A percentile compares a stretch with the other conserved stretches of the same genome.
Conservation (phyloP, 2,113 vertebrate genomes). For the Aix galericulata region DNA sequence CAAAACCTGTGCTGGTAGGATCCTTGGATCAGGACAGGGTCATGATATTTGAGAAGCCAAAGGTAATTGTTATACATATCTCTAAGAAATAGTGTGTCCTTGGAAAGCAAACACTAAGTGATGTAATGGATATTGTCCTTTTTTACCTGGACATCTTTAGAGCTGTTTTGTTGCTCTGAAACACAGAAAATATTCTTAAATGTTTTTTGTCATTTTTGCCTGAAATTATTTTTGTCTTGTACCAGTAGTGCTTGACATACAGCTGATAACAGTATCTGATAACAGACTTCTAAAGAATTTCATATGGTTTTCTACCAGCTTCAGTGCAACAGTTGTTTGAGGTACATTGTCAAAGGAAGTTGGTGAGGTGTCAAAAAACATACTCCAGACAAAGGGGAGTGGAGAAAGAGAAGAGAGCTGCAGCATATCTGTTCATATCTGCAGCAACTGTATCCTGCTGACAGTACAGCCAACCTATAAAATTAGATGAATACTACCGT, state of each 20-base stretch:
- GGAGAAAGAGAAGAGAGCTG: neutral
- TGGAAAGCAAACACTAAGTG: neutral
- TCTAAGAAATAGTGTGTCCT: neutral
- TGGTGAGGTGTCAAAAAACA: neutral
- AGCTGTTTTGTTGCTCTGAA: neutral
- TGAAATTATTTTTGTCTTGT: neutral
- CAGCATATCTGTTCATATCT: neutral
- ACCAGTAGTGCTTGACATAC: neutral
- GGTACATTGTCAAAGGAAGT: neutral
- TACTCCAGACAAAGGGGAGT: neutral
- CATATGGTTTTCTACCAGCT: neutral
- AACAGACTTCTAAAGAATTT: neutral
- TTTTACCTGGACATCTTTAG: neutral
- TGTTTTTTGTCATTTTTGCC: neutral
- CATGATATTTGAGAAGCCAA: neutral
- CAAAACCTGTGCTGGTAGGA: neutral
- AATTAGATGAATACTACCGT: neutral
- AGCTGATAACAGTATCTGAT: neutral
- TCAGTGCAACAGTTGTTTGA: neutral
- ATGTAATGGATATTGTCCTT: neutral
- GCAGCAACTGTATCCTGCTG: neutral
- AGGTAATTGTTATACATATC: neutral
- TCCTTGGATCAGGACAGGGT: neutral
- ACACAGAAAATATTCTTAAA: neutral
- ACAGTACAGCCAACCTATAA: neutral